Evolutionary conservation across 1,140 invertebrate genomes (phyloP).

Genomic region (Drosophila triauraria): DNA sequence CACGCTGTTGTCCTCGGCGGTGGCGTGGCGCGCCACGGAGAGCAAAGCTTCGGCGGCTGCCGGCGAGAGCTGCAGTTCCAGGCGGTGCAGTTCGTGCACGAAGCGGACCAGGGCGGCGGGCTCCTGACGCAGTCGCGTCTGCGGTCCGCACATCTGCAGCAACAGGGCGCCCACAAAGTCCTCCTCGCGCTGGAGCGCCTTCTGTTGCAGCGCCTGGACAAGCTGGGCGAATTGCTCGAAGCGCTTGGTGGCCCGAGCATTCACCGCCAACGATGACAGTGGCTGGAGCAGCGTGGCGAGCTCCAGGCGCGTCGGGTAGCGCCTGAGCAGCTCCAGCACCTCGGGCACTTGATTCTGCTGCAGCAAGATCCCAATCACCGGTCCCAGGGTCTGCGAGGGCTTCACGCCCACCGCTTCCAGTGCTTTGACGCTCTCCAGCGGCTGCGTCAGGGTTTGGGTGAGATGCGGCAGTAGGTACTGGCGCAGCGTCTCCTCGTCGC

Average conservation of each 20-base stretch:
- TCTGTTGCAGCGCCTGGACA: constrained; percentile 49
- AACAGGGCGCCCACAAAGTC: constrained; percentile 72
- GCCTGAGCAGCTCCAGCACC: constrained; percentile 63
- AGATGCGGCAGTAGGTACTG: constrained; percentile 84
- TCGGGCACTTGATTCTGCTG: constrained; percentile 64
- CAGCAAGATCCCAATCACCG: constrained; percentile 84
- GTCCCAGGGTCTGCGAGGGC: constrained; percentile 63
- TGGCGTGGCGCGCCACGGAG: neutral
- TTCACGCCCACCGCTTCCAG: constrained; percentile 80
- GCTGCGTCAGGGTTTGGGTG: constrained; percentile 75
- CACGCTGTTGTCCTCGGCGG: constrained; percentile 7
- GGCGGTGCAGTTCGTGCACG: constrained; percentile 65
- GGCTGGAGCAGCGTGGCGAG: constrained; percentile 45
- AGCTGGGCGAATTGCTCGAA: constrained; percentile 64
- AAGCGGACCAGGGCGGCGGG: constrained; percentile 47
- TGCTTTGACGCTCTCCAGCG: constrained; percentile 69
- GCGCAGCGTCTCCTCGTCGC: constrained; percentile 85
- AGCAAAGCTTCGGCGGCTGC: constrained; percentile 58
- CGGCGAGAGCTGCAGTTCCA: constrained; percentile 59
- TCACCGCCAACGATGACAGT: constrained; percentile 54
- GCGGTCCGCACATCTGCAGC: constrained; percentile 61
- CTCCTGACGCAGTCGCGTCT: constrained; percentile 66
- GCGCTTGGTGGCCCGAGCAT: constrained; percentile 71
- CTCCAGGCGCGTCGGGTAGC: constrained; percentile 72
- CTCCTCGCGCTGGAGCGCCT: constrained; percentile 43